Base-by-base conservation (phyloP, 2,797 vertebrate species). In the Lycodopsis pacificus region DNA sequence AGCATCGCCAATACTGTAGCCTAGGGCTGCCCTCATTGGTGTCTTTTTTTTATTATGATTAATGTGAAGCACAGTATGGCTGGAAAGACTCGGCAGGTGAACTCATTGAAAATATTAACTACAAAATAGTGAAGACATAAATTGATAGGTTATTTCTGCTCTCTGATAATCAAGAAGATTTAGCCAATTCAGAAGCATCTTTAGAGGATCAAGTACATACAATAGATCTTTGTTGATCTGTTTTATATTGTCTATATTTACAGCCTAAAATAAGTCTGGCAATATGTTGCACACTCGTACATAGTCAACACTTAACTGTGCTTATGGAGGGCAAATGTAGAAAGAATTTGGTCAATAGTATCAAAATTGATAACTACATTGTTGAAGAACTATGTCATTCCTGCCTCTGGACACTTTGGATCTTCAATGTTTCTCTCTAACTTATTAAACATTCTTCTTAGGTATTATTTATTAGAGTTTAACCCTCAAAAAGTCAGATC, bases 41-140 rank as follows among this genome's bases (percentile, higher is more conserved):
- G 27, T 40, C 22, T 40, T 2, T 70, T 70, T 27, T 2, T 27
- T 27, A 67, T 27, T 73, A 65, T 30, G 53, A 62, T 82, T 71
- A 67, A 78, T 78, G 57, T 46, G 74, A 68, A 73, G 51, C 51
- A 57, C 56, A 25, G 54, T 44, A 70, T 36, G 30, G 25, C 69
- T 59, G 44, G 36, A 73, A 69, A 74, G 27, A 27, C 65, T 69
- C 57, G 56, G 65, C 32, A 71, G 63, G 22, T 49, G 44, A 71
- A 46, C 48, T 59, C 19, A 51, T 8, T 12, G 25, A 27, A 59
- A 66, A 62, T 51, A 42, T 70, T 42, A 67, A 40, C 38, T 20
- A 20, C 25, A 59, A 69, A 72, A 67, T 5, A 71, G 49, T 14
- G n/a, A 61, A 40, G 20, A 7, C 17, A 8, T 58, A 20, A 58